Conservation (phyloP, 2,888 invertebrate genomes). For the Rhorus exstirpatorius region DNA sequence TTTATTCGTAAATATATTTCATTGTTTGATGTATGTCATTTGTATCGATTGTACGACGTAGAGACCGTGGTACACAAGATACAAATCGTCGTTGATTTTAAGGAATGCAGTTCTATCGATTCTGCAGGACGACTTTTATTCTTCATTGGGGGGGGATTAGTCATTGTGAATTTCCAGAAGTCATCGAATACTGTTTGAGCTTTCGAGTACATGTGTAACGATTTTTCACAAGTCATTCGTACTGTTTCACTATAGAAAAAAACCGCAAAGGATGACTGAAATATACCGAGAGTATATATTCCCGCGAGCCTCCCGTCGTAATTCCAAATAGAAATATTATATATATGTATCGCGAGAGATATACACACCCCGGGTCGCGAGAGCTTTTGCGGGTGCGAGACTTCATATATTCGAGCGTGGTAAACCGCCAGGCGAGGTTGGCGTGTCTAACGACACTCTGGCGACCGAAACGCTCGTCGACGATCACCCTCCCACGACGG, state of each 20-base stretch:
- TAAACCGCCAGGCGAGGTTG: slow-evolving; percentile 74
- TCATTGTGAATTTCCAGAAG: not conserved
- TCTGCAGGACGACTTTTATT: not conserved
- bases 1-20: not conserved
- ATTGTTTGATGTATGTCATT: slow-evolving; percentile 13
- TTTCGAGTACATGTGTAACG: not conserved
- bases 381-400: slow-evolving; percentile 36
- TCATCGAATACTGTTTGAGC: not conserved
- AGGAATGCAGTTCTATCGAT: not conserved
- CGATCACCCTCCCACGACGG: slow-evolving; percentile 35
- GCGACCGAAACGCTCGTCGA: slow-evolving; percentile 71
- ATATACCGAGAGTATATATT: slow-evolving; percentile 37
- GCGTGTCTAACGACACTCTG: slow-evolving; percentile 81
- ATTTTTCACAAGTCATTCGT: slow-evolving; percentile 22
- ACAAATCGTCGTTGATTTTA: not conserved
- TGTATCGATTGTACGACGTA: slow-evolving; percentile 14
- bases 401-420: slow-evolving; percentile 60
- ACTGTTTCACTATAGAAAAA: slow-evolving; percentile 3
- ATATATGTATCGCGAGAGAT: slow-evolving; percentile 17
- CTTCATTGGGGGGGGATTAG: not conserved
- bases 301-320: slow-evolving; percentile 60
- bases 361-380: slow-evolving; percentile 30
- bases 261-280: slow-evolving; percentile 18
- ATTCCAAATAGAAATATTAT: slow-evolving; percentile 62
- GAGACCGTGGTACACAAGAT: not conserved